These are phyloP conservation scores for Tiaroga cobitis DNA, from an alignment of 2,797 vertebrate genomes.

Conservation along the genomic window DNA sequence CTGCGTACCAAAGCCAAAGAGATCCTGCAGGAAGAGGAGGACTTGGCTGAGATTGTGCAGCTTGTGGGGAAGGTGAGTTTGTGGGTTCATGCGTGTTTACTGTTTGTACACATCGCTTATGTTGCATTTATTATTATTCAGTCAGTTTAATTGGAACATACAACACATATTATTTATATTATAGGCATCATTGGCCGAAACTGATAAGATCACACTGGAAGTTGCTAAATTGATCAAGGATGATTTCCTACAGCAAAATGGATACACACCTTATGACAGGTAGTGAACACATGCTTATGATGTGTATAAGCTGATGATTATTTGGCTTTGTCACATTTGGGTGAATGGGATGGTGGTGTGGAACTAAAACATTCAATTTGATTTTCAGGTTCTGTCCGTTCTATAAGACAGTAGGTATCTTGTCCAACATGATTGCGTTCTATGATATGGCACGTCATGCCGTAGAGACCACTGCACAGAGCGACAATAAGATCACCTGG, in stretches of 20 bases:
- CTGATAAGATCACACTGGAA: slow-evolving; percentile 97
- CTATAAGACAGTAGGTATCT: slow-evolving; percentile 97
- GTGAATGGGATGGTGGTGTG: neutral
- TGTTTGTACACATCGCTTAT: neutral
- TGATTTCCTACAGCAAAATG: slow-evolving; percentile 98
- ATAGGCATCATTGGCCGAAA: slow-evolving; percentile 95
- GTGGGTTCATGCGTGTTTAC: neutral
- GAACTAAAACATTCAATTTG: neutral
- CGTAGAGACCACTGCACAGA: slow-evolving; percentile 94
- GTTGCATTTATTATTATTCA: neutral
- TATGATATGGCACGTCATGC: slow-evolving; percentile 97
- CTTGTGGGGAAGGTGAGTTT: slow-evolving; percentile 93
- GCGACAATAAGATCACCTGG: slow-evolving; percentile 97
- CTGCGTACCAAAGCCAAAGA: slow-evolving; percentile 97
- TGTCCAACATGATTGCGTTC: slow-evolving; percentile 96
- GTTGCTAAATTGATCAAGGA: slow-evolving; percentile 98
- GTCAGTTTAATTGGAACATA: neutral
- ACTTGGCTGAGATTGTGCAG: slow-evolving; percentile 97
- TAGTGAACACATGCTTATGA: slow-evolving; percentile 56
- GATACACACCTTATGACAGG: slow-evolving; percentile 97
- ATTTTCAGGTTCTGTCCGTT: slow-evolving; percentile 93
- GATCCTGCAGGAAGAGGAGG: slow-evolving; percentile 98
- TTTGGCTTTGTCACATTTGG: neutral
- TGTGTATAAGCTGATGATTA: neutral
- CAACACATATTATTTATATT: neutral